Percentiles rank a stretch among this genome's conserved stretches.
These are phyloP conservation scores for Chloroceryle amazona DNA, from an alignment of 2,797 vertebrate genomes.

Conservation along the genomic window DNA sequence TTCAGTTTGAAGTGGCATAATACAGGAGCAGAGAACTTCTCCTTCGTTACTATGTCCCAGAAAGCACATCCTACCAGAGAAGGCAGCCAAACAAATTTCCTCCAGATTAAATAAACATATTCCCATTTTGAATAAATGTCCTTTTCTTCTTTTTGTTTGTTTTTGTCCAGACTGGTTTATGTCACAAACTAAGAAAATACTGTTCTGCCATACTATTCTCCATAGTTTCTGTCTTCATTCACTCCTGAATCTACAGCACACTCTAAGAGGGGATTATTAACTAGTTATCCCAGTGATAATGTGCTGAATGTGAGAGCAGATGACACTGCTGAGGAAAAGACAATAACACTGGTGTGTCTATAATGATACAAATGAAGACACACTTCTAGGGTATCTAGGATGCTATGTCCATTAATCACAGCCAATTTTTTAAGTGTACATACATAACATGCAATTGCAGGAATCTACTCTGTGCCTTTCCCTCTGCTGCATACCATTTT, in stretches of 20 bases:
- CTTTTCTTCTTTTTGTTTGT: neutral
- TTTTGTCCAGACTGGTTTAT: neutral
- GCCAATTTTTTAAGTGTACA: neutral
- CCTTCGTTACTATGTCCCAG: neutral
- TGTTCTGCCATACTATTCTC: neutral
- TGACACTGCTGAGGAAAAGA: neutral
- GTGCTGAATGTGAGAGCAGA: neutral
- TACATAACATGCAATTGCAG: neutral
- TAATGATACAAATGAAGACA: neutral
- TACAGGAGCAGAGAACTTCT: neutral
- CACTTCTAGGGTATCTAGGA: fast-evolving
- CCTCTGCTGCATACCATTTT: neutral
- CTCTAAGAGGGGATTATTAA: neutral
- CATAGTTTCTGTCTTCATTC: neutral
- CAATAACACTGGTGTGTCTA: neutral
- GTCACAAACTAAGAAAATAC: neutral
- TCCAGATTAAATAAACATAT: neutral
- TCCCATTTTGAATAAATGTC: neutral
- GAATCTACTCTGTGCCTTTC: neutral
- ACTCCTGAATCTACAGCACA: neutral
- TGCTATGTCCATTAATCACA: neutral
- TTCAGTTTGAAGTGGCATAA: neutral
- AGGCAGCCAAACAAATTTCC: neutral
- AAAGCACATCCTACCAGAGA: neutral
- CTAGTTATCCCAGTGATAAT: neutral